These are phyloP conservation scores for Berghia stephanieae DNA, from an alignment of 1,140 invertebrate genomes.

Conservation along the genomic window DNA sequence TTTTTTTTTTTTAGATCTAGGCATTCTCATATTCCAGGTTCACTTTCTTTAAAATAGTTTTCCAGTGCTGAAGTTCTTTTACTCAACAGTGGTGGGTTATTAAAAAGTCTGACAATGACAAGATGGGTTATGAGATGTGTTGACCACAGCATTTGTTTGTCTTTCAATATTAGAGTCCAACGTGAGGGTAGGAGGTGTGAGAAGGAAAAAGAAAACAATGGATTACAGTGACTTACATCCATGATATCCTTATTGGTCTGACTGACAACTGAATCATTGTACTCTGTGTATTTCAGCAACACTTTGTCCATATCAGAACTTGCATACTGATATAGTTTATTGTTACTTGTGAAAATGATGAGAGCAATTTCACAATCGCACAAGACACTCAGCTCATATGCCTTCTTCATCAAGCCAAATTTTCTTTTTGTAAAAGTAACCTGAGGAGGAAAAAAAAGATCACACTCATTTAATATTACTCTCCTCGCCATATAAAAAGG, in stretches of 20 bases:
- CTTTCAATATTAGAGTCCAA: too few relatives aligned
- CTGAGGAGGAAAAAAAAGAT: slow-evolving; percentile 70
- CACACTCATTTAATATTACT: neutral
- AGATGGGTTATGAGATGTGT: too few relatives aligned
- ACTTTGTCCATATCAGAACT: slow-evolving; percentile 99
- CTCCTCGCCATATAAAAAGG: neutral
- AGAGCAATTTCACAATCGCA: slow-evolving; percentile 99
- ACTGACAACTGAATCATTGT: slow-evolving; percentile 99
- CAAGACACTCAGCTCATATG: slow-evolving; percentile 97
- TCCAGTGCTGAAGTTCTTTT: too few relatives aligned
- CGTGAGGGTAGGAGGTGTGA: too few relatives aligned
- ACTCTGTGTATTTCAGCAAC: slow-evolving; percentile 99
- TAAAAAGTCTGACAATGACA: too few relatives aligned
- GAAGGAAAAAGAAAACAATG: slow-evolving; percentile 7
- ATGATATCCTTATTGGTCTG: slow-evolving; percentile 99
- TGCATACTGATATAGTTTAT: slow-evolving; percentile 99
- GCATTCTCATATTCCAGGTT: too few relatives aligned
- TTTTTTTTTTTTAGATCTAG: too few relatives aligned
- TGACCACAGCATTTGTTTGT: too few relatives aligned
- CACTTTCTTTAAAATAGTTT: too few relatives aligned
- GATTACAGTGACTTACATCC: slow-evolving; percentile 79
- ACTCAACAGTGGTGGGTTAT: too few relatives aligned
- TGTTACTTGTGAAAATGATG: slow-evolving; percentile 99
- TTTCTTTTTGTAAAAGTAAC: slow-evolving; percentile 99
- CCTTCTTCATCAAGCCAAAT: slow-evolving; percentile 99